Percentiles rank a stretch among this genome's conserved stretches.
These are phyloP conservation scores for Aphelinus certus DNA, from an alignment of 1,140 invertebrate species.

Conservation along the genomic window DNA sequence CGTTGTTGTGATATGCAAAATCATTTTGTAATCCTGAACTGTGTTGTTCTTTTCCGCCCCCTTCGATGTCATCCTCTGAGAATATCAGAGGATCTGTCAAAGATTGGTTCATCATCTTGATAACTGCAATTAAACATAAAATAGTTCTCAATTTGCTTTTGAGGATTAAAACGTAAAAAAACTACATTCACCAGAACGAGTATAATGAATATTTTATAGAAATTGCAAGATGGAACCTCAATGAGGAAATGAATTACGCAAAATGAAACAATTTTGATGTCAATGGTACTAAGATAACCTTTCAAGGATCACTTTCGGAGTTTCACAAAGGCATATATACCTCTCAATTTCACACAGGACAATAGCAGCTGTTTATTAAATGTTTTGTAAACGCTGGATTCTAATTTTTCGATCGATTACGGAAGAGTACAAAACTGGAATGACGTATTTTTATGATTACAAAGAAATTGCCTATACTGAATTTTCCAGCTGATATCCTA, in stretches of 20 bases:
- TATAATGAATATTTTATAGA: too few relatives aligned
- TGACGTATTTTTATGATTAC: conserved; percentile 10
- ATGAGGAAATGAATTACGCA: too few relatives aligned
- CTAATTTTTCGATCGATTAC: neutral
- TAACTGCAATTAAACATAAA: neutral
- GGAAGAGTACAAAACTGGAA: neutral
- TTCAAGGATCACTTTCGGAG: too few relatives aligned
- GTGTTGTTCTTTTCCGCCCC: conserved; percentile 67
- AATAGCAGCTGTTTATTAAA: neutral
- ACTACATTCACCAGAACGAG: too few relatives aligned
- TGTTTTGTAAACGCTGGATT: neutral
- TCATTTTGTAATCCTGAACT: conserved; percentile 68
- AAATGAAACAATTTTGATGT: too few relatives aligned
- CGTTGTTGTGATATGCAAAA: conserved; percentile 77
- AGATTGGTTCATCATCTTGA: conserved; percentile 4
- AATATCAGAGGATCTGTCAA: conserved; percentile 62
- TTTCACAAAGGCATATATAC: too few relatives aligned
- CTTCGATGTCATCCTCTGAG: conserved; percentile 69
- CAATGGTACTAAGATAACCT: too few relatives aligned
- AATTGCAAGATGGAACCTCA: too few relatives aligned
- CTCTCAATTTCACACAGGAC: too few relatives aligned
- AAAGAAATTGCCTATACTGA: neutral
- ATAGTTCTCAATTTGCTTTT: too few relatives aligned
- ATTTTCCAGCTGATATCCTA: neutral
- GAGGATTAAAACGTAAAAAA: too few relatives aligned